Percentiles rank a stretch among this genome's conserved stretches.
These are phyloP conservation scores for Manis javanica DNA, from an alignment of 2,797 vertebrate genomes.

Conservation along the genomic window DNA sequence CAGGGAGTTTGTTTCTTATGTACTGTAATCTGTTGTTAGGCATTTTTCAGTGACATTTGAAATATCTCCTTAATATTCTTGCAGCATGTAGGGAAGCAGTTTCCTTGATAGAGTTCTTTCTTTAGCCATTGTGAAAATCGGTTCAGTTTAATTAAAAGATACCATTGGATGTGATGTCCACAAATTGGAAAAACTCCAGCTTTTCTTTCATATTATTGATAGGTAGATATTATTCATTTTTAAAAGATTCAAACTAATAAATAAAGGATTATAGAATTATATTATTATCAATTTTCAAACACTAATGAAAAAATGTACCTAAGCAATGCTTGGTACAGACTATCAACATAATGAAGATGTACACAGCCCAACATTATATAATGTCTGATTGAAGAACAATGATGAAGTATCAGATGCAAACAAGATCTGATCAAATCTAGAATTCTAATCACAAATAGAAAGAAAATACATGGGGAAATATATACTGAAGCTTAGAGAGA, in stretches of 20 bases:
- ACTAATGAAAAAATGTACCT: background rate
- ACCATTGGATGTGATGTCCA: background rate
- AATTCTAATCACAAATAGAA: background rate
- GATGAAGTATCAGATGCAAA: background rate
- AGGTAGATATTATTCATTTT: background rate
- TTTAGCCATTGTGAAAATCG: background rate
- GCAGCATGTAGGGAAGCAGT: background rate
- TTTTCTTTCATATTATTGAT: background rate
- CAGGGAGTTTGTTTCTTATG: background rate
- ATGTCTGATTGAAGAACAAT: background rate
- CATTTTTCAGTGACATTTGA: background rate
- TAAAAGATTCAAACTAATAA: conserved; percentile 22
- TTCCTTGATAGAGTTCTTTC: background rate
- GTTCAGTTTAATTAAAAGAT: background rate
- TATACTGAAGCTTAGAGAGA: background rate
- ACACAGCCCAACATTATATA: background rate
- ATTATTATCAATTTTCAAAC: background rate
- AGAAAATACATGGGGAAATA: background rate
- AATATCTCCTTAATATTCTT: conserved; percentile 6
- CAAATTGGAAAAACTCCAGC: background rate
- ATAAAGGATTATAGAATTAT: background rate
- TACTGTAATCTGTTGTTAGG: background rate
- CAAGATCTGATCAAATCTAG: background rate
- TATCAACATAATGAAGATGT: background rate
- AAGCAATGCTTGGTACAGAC: background rate